Conservation (phyloP, 2,113 vertebrate genomes). For the Siniperca knerii region DNA sequence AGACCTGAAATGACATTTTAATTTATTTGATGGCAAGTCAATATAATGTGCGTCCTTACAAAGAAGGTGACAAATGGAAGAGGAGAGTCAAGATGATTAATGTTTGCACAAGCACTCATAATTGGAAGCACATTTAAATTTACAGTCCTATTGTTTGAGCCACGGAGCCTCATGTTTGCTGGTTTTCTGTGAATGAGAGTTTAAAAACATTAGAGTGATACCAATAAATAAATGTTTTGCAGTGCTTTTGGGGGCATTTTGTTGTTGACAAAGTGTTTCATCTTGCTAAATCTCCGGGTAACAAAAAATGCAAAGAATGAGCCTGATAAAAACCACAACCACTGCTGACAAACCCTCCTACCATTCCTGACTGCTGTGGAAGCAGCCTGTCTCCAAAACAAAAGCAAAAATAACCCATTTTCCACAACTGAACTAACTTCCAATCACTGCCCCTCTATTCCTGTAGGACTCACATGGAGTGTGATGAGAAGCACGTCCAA, state of each 20-base stretch:
- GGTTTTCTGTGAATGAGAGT: constrained; percentile 53
- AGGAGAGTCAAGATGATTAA: constrained; percentile 44
- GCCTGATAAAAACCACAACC: constrained; percentile 45
- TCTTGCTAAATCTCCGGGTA: constrained; percentile 37
- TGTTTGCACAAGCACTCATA: constrained; percentile 50
- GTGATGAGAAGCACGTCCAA: constrained; percentile 91
- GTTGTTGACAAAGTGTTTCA: constrained; percentile 58
- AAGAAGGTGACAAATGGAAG: constrained; percentile 40
- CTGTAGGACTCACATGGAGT: constrained; percentile 84
- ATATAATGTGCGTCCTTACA: constrained; percentile 15
- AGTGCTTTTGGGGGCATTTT: constrained; percentile 35
- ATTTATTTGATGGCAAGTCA: constrained; percentile 18
- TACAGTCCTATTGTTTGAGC: constrained; percentile 53
- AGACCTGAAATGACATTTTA: constrained; percentile 20
- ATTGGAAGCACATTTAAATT: constrained; percentile 72
- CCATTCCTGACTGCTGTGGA: constrained; percentile 31
- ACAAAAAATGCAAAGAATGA: constrained; percentile 51
- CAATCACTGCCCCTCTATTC: background rate
- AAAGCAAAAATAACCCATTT: constrained; percentile 43
- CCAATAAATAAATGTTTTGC: constrained; percentile 52
- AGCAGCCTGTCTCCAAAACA: constrained; percentile 51
- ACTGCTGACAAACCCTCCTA: constrained; percentile 24
- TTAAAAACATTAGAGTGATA: constrained; percentile 40
- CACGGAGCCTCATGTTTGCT: constrained; percentile 40
- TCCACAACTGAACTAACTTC: constrained; percentile 24